phyloP scores from a whole-genome alignment of 2,888 invertebrate genomes.

The Dastarcus helophoroides region DNA sequence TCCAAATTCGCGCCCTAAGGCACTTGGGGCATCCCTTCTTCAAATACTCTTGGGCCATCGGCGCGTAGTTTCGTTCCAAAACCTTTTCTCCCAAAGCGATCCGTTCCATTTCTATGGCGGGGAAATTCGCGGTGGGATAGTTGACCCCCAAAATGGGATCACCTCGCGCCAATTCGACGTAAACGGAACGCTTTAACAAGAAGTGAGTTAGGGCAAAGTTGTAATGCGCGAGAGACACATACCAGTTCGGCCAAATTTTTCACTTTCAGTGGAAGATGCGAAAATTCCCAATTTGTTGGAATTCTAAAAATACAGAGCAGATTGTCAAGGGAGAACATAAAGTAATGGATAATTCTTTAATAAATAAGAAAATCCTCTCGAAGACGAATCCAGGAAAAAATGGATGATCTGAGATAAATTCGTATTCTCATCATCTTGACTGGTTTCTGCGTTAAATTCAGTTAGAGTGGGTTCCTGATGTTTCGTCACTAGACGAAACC shows the following conservation, averaged over 20 bases:
- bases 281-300: conserved; percentile 65
- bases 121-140: conserved; percentile 43
- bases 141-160: conserved; percentile 66
- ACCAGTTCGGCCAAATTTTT: conserved; percentile 78
- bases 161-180: conserved; percentile 63
- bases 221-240: conserved; percentile 23
- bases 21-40: conserved; percentile 75
- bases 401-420: too few species aligned
- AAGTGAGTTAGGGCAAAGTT: not conserved
- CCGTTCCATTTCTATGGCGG: conserved; percentile 56
- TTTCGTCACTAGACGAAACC: too few species aligned
- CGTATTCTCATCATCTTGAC: too few species aligned
- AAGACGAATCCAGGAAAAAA: too few species aligned
- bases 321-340: too few species aligned
- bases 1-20: conserved; percentile 74
- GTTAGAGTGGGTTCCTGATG: too few species aligned
- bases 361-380: too few species aligned
- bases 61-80: conserved; percentile 67
- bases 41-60: conserved; percentile 79
- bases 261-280: conserved; percentile 74
- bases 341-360: too few species aligned
- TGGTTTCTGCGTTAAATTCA: too few species aligned
- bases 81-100: conserved; percentile 67
- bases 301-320: conserved; percentile 2
- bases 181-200: conserved; percentile 52